Evolutionary conservation across 2,797 vertebrate species (phyloP).

Genomic region (Pachyuromys duprasi): DNA sequence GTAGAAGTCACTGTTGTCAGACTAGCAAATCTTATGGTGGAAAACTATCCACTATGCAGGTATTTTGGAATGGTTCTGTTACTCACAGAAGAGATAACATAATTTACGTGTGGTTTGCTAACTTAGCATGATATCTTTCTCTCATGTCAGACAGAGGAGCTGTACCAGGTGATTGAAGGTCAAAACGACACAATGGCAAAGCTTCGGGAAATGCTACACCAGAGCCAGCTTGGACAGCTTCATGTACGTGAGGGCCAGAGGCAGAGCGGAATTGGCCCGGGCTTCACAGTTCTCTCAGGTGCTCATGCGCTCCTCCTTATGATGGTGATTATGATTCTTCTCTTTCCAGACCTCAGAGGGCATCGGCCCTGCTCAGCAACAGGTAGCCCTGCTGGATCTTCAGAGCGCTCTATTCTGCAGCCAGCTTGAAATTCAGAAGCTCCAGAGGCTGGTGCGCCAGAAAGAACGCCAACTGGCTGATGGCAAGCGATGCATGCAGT

Average conservation of each 20-base stretch:
- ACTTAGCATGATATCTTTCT: background rate
- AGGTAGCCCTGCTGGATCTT: slow-evolving; percentile 90
- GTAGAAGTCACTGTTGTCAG: background rate
- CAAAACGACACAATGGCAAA: slow-evolving; percentile 93
- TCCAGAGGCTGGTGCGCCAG: slow-evolving; percentile 88
- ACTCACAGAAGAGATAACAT: background rate
- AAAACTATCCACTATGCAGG: background rate
- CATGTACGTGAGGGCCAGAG: slow-evolving; percentile 85
- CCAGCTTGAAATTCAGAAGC: slow-evolving; percentile 93
- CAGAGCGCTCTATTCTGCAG: slow-evolving; percentile 93
- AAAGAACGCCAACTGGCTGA: slow-evolving; percentile 89
- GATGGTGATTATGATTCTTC: background rate
- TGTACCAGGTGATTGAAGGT: slow-evolving; percentile 91
- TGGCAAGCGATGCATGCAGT: slow-evolving; percentile 86
- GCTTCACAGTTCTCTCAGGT: background rate
- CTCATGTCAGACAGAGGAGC: slow-evolving; percentile 89
- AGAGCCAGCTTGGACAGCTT: slow-evolving; percentile 91
- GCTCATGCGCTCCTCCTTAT: background rate
- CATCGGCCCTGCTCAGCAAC: slow-evolving; percentile 83
- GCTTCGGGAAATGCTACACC: slow-evolving; percentile 90
- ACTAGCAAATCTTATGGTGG: background rate
- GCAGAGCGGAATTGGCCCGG: background rate
- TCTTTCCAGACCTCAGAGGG: slow-evolving; percentile 86
- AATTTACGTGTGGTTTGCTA: slow-evolving; percentile 24
- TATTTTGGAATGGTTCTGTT: slow-evolving; percentile 10